Percentiles rank a stretch among this genome's conserved stretches.
phyloP scores from a whole-genome alignment of 2,797 vertebrate species.

The Cichlasoma orientale region DNA sequence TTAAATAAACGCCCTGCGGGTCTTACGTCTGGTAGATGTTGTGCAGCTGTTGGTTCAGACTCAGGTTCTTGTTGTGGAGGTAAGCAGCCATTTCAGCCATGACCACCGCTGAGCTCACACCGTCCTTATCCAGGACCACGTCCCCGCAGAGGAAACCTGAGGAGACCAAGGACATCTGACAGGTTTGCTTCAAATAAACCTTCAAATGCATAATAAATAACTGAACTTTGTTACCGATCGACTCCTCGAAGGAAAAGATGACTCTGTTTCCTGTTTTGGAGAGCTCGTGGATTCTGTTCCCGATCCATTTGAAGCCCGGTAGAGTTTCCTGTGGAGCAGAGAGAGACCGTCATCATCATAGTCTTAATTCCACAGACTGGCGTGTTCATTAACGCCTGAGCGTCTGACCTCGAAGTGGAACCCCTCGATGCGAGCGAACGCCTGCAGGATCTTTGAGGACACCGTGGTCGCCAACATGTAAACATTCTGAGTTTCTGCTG shows the following conservation, averaged over 20 bases:
- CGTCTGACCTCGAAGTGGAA: slow-evolving; percentile 89
- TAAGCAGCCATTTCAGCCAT: slow-evolving; percentile 91
- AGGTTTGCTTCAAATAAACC: not conserved
- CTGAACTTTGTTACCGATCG: slow-evolving; percentile 83
- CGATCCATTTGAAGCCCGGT: slow-evolving; percentile 98
- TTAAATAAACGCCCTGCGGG: not conserved
- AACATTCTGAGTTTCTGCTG: slow-evolving; percentile 74
- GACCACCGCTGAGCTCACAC: slow-evolving; percentile 91
- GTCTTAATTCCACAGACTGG: not conserved
- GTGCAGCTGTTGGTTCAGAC: slow-evolving; percentile 84
- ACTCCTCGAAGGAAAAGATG: slow-evolving; percentile 95
- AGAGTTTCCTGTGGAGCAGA: slow-evolving; percentile 88
- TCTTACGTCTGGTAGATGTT: slow-evolving; percentile 85
- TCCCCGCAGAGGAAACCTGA: slow-evolving; percentile 93
- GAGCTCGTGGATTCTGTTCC: slow-evolving; percentile 90
- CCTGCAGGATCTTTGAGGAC: slow-evolving; percentile 91
- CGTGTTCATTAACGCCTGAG: rapidly evolving
- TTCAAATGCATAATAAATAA: not conserved
- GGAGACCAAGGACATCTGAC: not conserved
- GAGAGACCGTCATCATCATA: not conserved
- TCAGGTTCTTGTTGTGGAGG: slow-evolving; percentile 82
- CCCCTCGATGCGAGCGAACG: slow-evolving; percentile 88
- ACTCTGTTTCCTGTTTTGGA: slow-evolving; percentile 85
- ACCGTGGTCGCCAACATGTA: slow-evolving; percentile 95
- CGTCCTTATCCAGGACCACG: slow-evolving; percentile 92